phyloP scores from a whole-genome alignment of 2,888 invertebrate genomes.

The Neocrepidodera transversa region DNA sequence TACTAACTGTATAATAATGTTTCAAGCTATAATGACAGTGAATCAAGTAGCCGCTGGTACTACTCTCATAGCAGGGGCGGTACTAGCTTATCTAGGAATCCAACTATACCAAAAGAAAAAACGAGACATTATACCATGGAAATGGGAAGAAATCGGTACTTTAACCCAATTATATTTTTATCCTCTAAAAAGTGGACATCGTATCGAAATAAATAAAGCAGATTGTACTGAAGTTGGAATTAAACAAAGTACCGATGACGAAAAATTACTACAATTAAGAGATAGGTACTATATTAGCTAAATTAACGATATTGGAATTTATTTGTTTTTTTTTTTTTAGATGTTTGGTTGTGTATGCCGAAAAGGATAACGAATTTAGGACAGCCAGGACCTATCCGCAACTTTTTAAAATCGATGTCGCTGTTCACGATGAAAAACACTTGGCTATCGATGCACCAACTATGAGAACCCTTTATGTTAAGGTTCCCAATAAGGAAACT shows the following conservation, averaged over 20 bases:
- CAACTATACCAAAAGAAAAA: constrained; percentile 44
- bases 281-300: constrained; percentile 48
- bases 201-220: constrained; percentile 51
- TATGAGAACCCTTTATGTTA: constrained; percentile 59
- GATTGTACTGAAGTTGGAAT: constrained; percentile 53
- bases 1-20: no score
- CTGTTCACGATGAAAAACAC: constrained; percentile 55
- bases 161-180: constrained; percentile 53
- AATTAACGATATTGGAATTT: no score
- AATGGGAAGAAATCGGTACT: constrained; percentile 54
- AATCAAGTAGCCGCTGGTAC: constrained; percentile 26
- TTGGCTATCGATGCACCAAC: constrained; percentile 61
- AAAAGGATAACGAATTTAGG: constrained; percentile 56
- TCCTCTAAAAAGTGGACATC: constrained; percentile 57
- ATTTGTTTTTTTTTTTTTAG: no score
- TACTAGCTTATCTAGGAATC: constrained; percentile 41
- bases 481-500: constrained; percentile 47
- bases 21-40: constrained; percentile 43
- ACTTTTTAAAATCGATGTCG: constrained; percentile 59
- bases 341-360: constrained; percentile 51
- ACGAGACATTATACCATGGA: constrained; percentile 48
- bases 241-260: constrained; percentile 45
- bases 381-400: constrained; percentile 61
- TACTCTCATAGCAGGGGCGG: constrained; percentile 38
- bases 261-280: constrained; percentile 46